Evolutionary conservation across 2,797 vertebrate species (phyloP), one percentile per base, ranked within the genome.

Genomic region (Aphelocoma californica): DNA sequence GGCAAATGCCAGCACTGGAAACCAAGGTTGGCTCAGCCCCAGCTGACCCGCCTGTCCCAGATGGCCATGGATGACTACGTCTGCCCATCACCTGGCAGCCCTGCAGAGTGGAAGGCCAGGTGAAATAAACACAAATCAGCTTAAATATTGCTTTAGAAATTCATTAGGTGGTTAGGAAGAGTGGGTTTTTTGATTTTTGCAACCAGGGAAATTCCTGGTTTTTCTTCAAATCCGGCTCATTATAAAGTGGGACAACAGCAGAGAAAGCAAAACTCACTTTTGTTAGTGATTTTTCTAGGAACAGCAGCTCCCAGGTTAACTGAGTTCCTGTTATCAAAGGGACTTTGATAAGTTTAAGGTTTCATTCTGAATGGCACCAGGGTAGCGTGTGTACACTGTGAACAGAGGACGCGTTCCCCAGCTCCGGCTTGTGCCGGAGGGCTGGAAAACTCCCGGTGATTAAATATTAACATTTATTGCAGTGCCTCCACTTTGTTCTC

Each of bases 391-490:
- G 18, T 18, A 31, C 53, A 5, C 53, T 16, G 21, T 24, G 54
- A 65, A 12, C 3, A 12, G 32, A 71, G 34, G 61, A 70, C 45
- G 0, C 36, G 67, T 16, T 77, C 25, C 12, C 10, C 6, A n/a
- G 42, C 40, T 54, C 79, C 0, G 0, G 36, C 47, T 45, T 20
- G 25, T 85, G n/a, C 81, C 21, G 7, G 29, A 72, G 73, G 51
- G 50, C 72, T 91, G 58, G 36, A 69, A 57, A 78, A 62, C 32
- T 51, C 48, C 29, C 8, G 6, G 45, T 2, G 60, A 79, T 92
- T 91, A 97, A 96, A 93, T 60, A 96, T 96, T 96, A 94, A 92
- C 95, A 60, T 69, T 40, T 66, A 86, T 23, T 85, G 81, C 92
- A 53, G 61, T 3, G 17, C 54, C 38, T 67, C 73, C 62, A 28